Percentiles rank a stretch among this genome's conserved stretches.
Conservation (phyloP, 37 sponge, comb jelly and placozoan species). For the Halichondria panicea region DNA sequence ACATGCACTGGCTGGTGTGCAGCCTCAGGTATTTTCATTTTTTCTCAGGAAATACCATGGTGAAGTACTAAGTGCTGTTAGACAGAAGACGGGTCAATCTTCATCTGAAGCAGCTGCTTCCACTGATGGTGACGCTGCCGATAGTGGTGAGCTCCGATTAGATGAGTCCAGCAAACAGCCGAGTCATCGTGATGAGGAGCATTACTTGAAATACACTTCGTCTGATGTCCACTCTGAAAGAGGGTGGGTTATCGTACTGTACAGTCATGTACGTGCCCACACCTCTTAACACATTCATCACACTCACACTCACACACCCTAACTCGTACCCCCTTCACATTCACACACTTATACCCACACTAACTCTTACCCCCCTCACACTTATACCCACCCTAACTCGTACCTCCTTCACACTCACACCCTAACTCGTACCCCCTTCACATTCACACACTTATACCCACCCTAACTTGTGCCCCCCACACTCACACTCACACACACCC, state of each 20-base stretch:
- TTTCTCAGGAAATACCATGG: conserved; percentile 11
- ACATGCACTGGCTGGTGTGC: background rate
- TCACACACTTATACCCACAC: too few relatives aligned
- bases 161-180: conserved; percentile 1
- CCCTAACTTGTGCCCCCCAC: too few relatives aligned
- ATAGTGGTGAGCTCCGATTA: too few relatives aligned
- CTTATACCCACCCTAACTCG: too few relatives aligned
- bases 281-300: too few relatives aligned
- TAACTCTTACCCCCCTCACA: too few relatives aligned
- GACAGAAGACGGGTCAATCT: conserved; percentile 13
- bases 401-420: too few relatives aligned
- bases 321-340: too few relatives aligned
- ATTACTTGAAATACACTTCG: conserved; percentile 59
- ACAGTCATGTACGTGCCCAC: background rate
- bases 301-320: too few relatives aligned
- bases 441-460: too few relatives aligned
- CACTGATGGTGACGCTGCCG: background rate
- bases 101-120: background rate
- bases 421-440: too few relatives aligned
- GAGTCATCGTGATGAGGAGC: conserved; percentile 10
- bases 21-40: background rate
- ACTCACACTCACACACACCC: background rate
- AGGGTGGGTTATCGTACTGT: conserved; percentile 31
- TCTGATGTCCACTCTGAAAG: conserved; percentile 70
- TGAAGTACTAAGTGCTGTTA: conserved; percentile 12